These are phyloP conservation scores for Rousettus madagascariensis DNA, from an alignment of 2,797 vertebrate genomes.

Conservation along the genomic window DNA sequence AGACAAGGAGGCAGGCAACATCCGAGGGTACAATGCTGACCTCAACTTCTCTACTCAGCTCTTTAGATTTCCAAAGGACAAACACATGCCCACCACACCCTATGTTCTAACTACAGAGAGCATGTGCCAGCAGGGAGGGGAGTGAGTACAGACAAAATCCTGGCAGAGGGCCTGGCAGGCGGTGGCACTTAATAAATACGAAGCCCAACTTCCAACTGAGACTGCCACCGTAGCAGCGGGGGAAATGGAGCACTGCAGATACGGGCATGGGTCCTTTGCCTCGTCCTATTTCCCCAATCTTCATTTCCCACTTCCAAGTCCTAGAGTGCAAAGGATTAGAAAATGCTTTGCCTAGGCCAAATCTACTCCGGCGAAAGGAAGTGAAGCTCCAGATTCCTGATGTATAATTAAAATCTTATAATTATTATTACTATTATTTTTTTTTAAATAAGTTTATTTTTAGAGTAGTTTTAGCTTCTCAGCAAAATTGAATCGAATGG, in stretches of 20 bases:
- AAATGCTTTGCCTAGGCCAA: background rate
- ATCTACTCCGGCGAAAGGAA: background rate
- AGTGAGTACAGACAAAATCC: background rate
- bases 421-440: background rate
- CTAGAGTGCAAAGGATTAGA: background rate
- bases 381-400: background rate
- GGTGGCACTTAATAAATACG: too few species aligned
- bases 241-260: background rate
- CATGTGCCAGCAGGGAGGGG: background rate
- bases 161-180: background rate
- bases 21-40: background rate
- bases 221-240: background rate
- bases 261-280: background rate
- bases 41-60: conserved; percentile 7
- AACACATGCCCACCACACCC: background rate
- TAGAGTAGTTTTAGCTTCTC: background rate
- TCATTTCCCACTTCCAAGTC: background rate
- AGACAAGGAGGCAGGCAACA: background rate
- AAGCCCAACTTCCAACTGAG: background rate
- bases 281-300: background rate
- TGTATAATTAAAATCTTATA: background rate
- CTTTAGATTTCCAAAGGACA: background rate
- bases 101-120: background rate
- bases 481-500: background rate
- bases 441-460: background rate